Base-by-base conservation (phyloP, 2,888 invertebrate genomes). In the Polydrusus tereticollis region DNA sequence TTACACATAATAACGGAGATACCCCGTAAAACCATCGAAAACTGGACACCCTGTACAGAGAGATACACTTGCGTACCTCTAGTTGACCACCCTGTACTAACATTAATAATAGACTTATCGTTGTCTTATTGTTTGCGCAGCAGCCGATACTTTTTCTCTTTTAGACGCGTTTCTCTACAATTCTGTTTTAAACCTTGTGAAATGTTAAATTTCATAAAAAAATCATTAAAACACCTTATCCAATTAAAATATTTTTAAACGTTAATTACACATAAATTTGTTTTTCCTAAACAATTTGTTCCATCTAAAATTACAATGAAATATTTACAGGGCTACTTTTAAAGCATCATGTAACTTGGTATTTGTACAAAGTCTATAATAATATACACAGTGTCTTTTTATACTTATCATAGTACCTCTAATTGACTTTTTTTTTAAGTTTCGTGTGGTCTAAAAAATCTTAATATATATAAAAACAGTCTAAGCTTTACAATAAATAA, bases 371-470 rank as follows among this genome's bases (percentile, higher is more conserved):
- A 60, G 66, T 68, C 68, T 60, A 65, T 71, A 47, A 63, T 52
- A 69, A 69, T 73, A 60, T 70, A 69, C 64, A 69, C 33, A 23
- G 59, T 71, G 69, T 68, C 68, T 72, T 72, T 71, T 71, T 62
- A 60, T 36, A 59, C 41, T 43, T 59, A 23, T 26, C 23, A 26
- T 59, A 59, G 41, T 36, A 62, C 50, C 47, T 64, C 70, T 70
- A 70, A 70, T 70, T 70, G 70, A 70, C 65, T 70, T 33, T 18
- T 64, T 70, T 59, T 41, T 7, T 59, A 26, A 59, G n/a, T 38
- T 20, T 47, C 20, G 36, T 23, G 55, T 65, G 55, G 47, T 55
- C 65, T 65, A 55, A 41, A n/a, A 55, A 52, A 55, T 26, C 52
- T 65, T 55, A 59, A 43, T 43, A 26, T 38, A 65, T 52, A 67